phyloP scores from a whole-genome alignment of 2,797 vertebrate genomes.

The Denticeps clupeoides region DNA sequence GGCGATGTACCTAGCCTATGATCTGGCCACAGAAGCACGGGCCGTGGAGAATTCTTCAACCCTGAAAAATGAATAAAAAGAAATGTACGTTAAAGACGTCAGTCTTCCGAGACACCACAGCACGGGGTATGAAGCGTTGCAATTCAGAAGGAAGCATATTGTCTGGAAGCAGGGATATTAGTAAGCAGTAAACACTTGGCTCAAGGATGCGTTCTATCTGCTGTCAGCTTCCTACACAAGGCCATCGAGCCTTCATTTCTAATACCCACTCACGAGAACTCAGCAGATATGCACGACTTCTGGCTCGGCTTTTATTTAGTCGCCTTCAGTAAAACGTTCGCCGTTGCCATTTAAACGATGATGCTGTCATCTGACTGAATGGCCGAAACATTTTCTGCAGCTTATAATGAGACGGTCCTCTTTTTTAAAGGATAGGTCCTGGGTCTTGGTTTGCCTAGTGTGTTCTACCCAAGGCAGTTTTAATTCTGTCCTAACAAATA shows the following conservation, averaged over 20 bases:
- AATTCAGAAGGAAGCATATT: not conserved
- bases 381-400: too few species aligned
- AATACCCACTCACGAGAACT: slow-evolving; percentile 3
- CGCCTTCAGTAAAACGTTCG: too few species aligned
- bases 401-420: too few species aligned
- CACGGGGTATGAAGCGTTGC: too few species aligned
- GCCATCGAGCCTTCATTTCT: slow-evolving; percentile 7
- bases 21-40: slow-evolving; percentile 13
- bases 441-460: too few species aligned
- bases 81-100: too few species aligned
- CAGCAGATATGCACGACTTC: not conserved
- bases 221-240: not conserved
- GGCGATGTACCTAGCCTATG: slow-evolving; percentile 5
- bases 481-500: too few species aligned
- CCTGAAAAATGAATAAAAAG: slow-evolving; percentile 36
- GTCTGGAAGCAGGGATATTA: not conserved
- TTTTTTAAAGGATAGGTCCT: too few species aligned
- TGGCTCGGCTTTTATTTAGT: not conserved
- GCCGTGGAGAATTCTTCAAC: slow-evolving; percentile 18
- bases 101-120: too few species aligned
- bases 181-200: not conserved
- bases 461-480: too few species aligned
- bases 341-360: too few species aligned
- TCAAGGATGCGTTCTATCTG: not conserved
- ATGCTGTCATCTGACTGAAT: too few species aligned